Base-by-base conservation (phyloP, 2,113 vertebrate species). In the Tetraodon nigroviridis region DNA sequence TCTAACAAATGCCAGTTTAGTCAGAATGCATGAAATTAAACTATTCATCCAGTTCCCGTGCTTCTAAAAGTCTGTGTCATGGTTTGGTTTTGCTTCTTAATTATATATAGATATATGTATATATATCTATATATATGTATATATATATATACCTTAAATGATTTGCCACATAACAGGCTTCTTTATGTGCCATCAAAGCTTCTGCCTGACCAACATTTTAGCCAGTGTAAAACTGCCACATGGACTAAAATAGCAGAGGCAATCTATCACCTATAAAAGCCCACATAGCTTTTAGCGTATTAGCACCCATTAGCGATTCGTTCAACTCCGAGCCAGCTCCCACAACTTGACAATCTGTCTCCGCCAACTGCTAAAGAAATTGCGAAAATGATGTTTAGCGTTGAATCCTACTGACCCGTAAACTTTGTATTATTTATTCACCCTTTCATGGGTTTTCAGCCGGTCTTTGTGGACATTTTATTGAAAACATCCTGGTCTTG, bases 281-380 rank as follows among this genome's bases (percentile, higher is more conserved):
- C 62, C 59, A 55, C 45, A 15, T 75, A 78, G 80, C 85, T 86
- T 89, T 89, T 87, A 88, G 81, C 72, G 60, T 89, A 85, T 84
- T 86, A 87, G 69, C 78, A 71, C 76, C 71, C 78, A 84, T 89
- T 86, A 85, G 77, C 69, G 78, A 72, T 56, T 64, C 52, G 49
- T 41, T 70, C 62, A 19, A 58, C 47, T 47, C 65, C 47, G 45
- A 58, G 49, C 58, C 56, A 51, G 24, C 44, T 67, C 69, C 63
- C 69, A 50, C 53, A 14, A 19, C 3, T 47, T 42, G 20, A 64
- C 51, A 51, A 18, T 20, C 61, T 47, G 47, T 50, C 55, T 69
- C 53, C 50, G 41, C 77, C 49, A 72, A 51, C 64, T 76, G 70
- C 80, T 64, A 57, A 78, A 80, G 55, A 24, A 64, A 72, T 1